Evolutionary conservation across 2,113 vertebrate species (phyloP), one percentile per base, ranked within the genome.

Genomic region (Platichthys stellatus): DNA sequence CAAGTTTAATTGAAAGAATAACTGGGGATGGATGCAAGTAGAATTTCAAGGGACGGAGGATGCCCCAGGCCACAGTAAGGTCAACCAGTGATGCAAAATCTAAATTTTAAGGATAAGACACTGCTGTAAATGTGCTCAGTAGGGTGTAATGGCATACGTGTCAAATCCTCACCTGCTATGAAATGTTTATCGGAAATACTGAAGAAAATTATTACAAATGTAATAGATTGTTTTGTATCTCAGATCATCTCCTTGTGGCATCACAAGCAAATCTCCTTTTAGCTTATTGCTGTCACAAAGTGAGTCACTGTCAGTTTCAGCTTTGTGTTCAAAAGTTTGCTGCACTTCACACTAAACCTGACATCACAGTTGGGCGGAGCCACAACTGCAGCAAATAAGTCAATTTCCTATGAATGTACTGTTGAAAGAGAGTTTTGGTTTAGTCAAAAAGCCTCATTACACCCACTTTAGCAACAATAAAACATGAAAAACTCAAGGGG

Each of bases 381-480:
- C 40, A 43, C 26, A 66, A 28, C 14, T 18, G 26, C 24, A 12
- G 51, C 51, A 8, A 6, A 38, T 38, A 40, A 40, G 38, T 40
- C 2, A 11, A 28, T 51, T 68, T 21, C 65, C 14, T 17, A 54
- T 9, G 63, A 59, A 61, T 38, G 17, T 24, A 56, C 23, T 24
- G 20, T 35, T 14, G n/a, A 38, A 38, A 38, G 13, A 9, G 3
- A 4, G 3, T 51, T 51, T 18, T 18, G 47, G 47, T 18, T 51
- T 5, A 28, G 31, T 38, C 14, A 47, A 69, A 74, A 59, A 38
- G 35, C 69, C 63, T 60, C 12, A 49, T 21, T n/a, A 24, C 60
- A 78, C 66, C 49, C 60, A 54, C 69, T 59, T 43, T 18, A 9
- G 18, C 70, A 82, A 74, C 66, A 77, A 71, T 40, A 69, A 82